These are phyloP conservation scores for Gila robusta DNA, from an alignment of 2,797 vertebrate genomes.

Conservation along the genomic window DNA sequence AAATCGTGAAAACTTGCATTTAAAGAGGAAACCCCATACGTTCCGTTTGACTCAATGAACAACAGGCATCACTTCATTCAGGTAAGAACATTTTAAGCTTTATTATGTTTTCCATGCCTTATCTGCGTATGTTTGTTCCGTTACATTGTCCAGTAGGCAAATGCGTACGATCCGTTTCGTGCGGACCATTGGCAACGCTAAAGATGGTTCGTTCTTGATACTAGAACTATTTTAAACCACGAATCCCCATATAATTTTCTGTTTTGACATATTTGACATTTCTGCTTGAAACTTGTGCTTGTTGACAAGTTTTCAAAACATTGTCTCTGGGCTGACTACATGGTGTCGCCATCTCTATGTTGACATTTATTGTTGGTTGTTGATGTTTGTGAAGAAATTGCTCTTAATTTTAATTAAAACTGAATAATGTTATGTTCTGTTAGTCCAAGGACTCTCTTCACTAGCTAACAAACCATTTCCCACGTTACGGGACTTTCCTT, in stretches of 20 bases:
- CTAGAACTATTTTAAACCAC: neutral
- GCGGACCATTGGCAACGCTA: conserved; percentile 12
- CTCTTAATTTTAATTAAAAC: neutral
- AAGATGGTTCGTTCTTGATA: neutral
- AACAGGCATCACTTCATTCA: conserved; percentile 2
- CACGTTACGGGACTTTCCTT: conserved; percentile 54
- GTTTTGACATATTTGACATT: neutral
- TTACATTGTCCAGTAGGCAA: conserved; percentile 38
- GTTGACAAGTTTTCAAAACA: conserved; percentile 25
- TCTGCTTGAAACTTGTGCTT: neutral
- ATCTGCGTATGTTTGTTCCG: conserved; percentile 38
- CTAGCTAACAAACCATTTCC: neutral
- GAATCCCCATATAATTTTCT: neutral
- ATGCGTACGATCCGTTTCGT: conserved; percentile 2
- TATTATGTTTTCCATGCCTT: neutral
- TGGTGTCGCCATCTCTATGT: neutral
- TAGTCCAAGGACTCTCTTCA: neutral
- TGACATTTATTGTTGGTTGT: neutral
- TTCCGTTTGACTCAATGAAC: conserved; percentile 11
- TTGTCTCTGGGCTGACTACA: neutral
- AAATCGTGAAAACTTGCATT: conserved; percentile 27
- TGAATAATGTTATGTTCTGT: neutral
- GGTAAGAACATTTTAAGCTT: conserved; percentile 46
- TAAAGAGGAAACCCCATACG: conserved; percentile 18
- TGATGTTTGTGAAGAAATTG: neutral